Evolutionary conservation across 2,797 vertebrate genomes (phyloP), one percentile per base, ranked within the genome.

Genomic region (Huso huso): DNA sequence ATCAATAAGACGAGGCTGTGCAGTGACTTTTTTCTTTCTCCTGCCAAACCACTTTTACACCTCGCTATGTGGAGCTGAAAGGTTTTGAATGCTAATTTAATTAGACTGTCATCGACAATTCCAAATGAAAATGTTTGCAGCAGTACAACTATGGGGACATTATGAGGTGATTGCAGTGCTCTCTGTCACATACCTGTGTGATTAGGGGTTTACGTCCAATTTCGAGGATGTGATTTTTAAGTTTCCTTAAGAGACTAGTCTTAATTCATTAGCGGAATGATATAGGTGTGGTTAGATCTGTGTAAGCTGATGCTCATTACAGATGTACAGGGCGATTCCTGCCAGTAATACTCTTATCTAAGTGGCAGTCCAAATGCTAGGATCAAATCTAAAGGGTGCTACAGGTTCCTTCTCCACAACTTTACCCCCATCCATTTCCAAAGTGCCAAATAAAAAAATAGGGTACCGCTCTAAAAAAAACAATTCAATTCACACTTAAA

Each of bases 61-160:
- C 82, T 87, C 76, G 69, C 51, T 68, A 58, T 66, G 75, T 78
- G 76, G 77, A 76, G 52, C 76, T 73, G 37, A 71, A 79, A 83
- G 68, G 73, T 79, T 76, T 76, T 83, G 78, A 77, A 83, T 76
- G 66, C 75, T 85, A 84, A 88, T 82, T 87, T 88, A 91, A 89
- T 89, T 88, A 87, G 76, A 75, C 73, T 80, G 72, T 86, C 81
- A 81, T 86, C 87, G 88, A 70, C 73, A 78, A 74, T 72, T 86
- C 77, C 84, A 85, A 82, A 76, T 77, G 77, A 83, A 85, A 83
- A 83, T 74, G 70, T 76, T 79, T 71, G 77, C 62, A 79, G 74
- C 72, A 53, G 67, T 77, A 77, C 77, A 76, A 75, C 80, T 66
- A 69, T 70, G 75, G 72, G 70, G 71, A 73, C 10, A 76, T 82